Evolutionary conservation across 2,113 vertebrate species (phyloP).

Genomic region (Neogobius melanostomus): DNA sequence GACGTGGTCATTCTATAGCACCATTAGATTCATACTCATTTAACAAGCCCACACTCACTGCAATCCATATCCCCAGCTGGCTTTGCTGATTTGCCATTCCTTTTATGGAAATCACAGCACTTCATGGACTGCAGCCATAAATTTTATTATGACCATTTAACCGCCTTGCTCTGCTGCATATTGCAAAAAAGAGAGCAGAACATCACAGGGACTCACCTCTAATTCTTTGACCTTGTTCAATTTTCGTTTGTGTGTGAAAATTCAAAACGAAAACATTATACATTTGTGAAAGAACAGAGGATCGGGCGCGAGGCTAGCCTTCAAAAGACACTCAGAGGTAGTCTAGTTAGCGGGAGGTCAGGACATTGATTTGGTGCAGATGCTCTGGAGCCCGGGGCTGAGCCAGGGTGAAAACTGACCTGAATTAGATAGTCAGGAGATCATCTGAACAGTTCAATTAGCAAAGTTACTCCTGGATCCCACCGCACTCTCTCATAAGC

Average conservation of each 20-base stretch:
- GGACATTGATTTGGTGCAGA: conserved; percentile 64
- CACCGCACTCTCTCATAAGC: background rate
- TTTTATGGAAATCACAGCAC: conserved; percentile 28
- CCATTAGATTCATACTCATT: conserved; percentile 24
- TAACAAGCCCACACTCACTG: conserved; percentile 19
- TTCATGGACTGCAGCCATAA: conserved; percentile 10
- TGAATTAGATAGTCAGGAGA: conserved; percentile 57
- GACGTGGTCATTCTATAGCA: conserved; percentile 18
- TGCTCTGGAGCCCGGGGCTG: conserved; percentile 51
- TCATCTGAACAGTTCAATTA: conserved; percentile 65
- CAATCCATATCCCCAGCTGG: conserved; percentile 14
- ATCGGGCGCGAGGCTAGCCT: background rate
- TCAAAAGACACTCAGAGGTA: conserved; percentile 40
- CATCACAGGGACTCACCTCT: background rate
- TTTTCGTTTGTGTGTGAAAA: conserved; percentile 5
- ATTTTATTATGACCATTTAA: conserved; percentile 33
- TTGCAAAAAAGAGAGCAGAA: conserved; percentile 9
- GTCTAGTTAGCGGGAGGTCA: conserved; percentile 64
- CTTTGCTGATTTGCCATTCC: conserved; percentile 26
- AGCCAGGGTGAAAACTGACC: conserved; percentile 65
- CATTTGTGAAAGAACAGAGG: background rate
- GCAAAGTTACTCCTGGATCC: conserved; percentile 29
- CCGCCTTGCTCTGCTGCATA: conserved; percentile 15
- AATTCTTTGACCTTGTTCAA: conserved; percentile 3
- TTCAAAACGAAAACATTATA: background rate